Percentiles rank a stretch among this genome's conserved stretches.
phyloP scores from a whole-genome alignment of 2,888 invertebrate genomes.

The Epinotia nisella region DNA sequence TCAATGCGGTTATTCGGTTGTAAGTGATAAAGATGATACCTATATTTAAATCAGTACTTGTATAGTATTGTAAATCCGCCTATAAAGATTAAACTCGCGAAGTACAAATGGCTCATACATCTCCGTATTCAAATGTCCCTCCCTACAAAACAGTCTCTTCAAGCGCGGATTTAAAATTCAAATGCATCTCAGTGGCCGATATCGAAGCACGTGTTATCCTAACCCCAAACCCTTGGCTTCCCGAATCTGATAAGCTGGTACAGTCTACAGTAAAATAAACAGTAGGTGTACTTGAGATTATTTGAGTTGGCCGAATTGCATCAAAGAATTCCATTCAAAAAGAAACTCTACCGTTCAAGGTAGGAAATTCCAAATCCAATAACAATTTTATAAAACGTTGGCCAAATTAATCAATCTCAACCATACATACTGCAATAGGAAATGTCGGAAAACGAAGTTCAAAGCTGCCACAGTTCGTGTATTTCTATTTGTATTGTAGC shows the following conservation, averaged over 20 bases:
- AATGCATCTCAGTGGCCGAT: slow-evolving; percentile 51
- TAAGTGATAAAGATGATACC: too few relatives aligned
- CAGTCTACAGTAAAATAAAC: slow-evolving; percentile 62
- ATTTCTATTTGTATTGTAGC: too few relatives aligned
- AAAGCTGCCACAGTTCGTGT: too few relatives aligned
- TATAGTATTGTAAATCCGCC: slow-evolving; percentile 7
- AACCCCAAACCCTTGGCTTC: slow-evolving; percentile 41
- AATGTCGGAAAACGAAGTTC: too few relatives aligned
- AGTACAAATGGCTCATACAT: slow-evolving; percentile 21
- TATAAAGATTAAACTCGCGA: slow-evolving; percentile 11
- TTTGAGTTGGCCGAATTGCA: too few relatives aligned
- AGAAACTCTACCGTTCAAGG: too few relatives aligned
- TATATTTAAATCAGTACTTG: background rate
- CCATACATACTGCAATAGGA: too few relatives aligned
- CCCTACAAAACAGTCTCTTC: slow-evolving; percentile 31
- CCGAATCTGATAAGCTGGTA: slow-evolving; percentile 39
- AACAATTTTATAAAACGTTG: too few relatives aligned
- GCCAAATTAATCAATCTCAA: too few relatives aligned
- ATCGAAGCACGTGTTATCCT: slow-evolving; percentile 61
- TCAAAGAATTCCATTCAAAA: too few relatives aligned
- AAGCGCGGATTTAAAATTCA: slow-evolving; percentile 44
- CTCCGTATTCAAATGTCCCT: slow-evolving; percentile 24
- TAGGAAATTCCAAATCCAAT: too few relatives aligned
- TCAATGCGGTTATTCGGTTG: too few relatives aligned
- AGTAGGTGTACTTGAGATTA: slow-evolving; percentile 46